Percentiles rank a stretch among this genome's conserved stretches.
phyloP scores from a whole-genome alignment of 2,888 invertebrate genomes.

The Furcula furcula region DNA sequence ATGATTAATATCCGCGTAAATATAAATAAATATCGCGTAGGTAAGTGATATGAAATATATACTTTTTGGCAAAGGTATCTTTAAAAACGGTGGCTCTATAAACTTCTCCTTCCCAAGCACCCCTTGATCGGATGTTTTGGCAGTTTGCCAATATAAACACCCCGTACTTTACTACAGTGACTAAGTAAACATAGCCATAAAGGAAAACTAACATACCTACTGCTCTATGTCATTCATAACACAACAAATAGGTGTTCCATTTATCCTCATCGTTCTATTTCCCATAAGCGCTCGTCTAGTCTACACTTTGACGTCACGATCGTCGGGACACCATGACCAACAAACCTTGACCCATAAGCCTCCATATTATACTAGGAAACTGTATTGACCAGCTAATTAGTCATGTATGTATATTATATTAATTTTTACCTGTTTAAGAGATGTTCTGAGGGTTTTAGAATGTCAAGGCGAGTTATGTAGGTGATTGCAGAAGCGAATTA shows the following conservation, averaged over 20 bases:
- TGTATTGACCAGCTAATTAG: not conserved
- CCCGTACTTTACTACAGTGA: not conserved
- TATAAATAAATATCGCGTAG: no score
- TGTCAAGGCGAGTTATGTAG: not conserved
- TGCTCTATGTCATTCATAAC: not conserved
- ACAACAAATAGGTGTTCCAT: not conserved
- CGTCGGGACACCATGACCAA: slow-evolving; percentile 9
- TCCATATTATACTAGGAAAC: slow-evolving; percentile 34
- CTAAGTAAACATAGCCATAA: not conserved
- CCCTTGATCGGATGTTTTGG: no score
- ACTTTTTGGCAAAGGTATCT: no score
- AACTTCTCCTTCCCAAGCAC: no score
- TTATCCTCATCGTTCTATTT: not conserved
- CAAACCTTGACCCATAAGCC: slow-evolving; percentile 41
- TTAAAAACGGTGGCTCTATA: no score
- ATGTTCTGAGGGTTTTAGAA: not conserved
- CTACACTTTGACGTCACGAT: not conserved
- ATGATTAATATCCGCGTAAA: no score
- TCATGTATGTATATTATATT: not conserved
- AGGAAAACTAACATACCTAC: not conserved
- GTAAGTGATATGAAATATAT: no score
- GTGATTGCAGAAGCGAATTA: no score
- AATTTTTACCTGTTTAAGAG: not conserved
- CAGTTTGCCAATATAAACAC: no score
- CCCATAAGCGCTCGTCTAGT: not conserved